phyloP scores from a whole-genome alignment of 2,113 vertebrate genomes.

The Cricetomys ansorgei region DNA sequence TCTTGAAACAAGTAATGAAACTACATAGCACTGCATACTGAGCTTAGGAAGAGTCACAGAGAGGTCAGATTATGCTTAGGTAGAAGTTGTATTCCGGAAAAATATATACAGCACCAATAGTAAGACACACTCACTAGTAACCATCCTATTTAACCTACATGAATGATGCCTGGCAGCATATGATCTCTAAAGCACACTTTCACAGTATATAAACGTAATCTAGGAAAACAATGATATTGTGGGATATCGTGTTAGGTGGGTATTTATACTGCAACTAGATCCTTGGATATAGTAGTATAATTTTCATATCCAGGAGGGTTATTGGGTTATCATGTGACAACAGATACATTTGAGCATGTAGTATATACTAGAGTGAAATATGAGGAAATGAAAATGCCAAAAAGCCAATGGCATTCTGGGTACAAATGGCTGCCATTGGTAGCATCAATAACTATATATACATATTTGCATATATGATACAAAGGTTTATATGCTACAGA shows the following conservation, averaged over 20 bases:
- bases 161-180: background rate
- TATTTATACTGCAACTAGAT: background rate
- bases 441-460: background rate
- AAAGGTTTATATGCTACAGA: background rate
- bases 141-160: background rate
- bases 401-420: background rate
- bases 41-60: background rate
- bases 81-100: background rate
- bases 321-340: background rate
- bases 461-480: background rate
- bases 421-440: background rate
- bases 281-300: background rate
- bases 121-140: background rate
- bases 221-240: background rate
- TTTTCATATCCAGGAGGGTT: background rate
- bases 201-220: background rate
- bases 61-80: background rate
- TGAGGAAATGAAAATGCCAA: background rate
- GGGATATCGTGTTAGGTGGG: background rate
- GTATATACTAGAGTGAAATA: background rate
- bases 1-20: background rate
- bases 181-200: background rate
- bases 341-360: background rate
- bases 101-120: background rate
- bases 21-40: background rate